Evolutionary conservation across 2,888 invertebrate species (phyloP), one percentile per base, ranked within the genome.

Genomic region (Orchesella flavescens): DNA sequence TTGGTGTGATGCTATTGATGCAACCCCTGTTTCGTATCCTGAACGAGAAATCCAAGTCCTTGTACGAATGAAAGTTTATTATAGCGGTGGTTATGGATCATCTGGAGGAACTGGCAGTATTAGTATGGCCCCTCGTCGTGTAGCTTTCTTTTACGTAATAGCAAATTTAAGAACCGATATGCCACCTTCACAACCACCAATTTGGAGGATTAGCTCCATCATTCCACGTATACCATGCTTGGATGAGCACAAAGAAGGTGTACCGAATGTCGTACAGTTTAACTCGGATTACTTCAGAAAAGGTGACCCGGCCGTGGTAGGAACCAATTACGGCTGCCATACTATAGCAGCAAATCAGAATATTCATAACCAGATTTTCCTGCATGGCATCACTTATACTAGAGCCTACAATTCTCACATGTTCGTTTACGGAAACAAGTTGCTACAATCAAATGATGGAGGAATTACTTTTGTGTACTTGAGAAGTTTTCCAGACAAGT

Each of bases 361-460:
- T 3, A 15, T 15, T 0, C 34, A 61, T 13, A 46, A 75, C 21
- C 61, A 66, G 55, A 59, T 86, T 10, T 83, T 75, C 65, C 21
- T 87, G 17, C 49, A 74, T 21, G 71, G 85, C 21, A 85, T 87
- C 65, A 85, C 86, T 0, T 86, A 86, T 73, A 86, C 87, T 0
- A 53, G 83, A 17, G 80, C 75, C 21, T 65, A 61, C 19, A 75
- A 83, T 34, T 53, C 59, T 4, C 86, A 87, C 43, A 53, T 87
- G 66, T 87, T 83, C 49, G 55, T 87, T 0, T 87, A 85, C 61
- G 87, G 87, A 23, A 73, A 71, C 23, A 78, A 63, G n/a, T 61
- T 87, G 10, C 55, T 86, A 21, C 73, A 49, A 13, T 86, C 86
- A 49, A 61, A 73, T 1, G 84, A 87, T 24, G 85, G 83, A 10